These are phyloP conservation scores for Zenarchopterus dispar DNA, from an alignment of 2,797 vertebrate genomes.

Conservation along the genomic window DNA sequence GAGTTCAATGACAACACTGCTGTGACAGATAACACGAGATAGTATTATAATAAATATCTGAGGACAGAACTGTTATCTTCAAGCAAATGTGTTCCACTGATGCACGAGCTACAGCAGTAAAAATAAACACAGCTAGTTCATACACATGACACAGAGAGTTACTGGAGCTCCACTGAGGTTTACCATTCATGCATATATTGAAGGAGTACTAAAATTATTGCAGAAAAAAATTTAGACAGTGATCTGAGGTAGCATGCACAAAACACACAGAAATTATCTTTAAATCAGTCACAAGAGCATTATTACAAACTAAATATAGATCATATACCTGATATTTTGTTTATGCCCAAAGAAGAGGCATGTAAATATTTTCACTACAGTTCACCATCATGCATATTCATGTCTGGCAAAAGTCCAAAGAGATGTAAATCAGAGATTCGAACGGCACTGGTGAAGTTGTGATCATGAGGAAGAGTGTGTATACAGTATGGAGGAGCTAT, in stretches of 20 bases:
- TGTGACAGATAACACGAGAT: slow-evolving; percentile 13
- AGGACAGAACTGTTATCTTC: slow-evolving; percentile 25
- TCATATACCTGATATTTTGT: slow-evolving; percentile 70
- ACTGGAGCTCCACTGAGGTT: slow-evolving; percentile 42
- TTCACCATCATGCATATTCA: slow-evolving; percentile 71
- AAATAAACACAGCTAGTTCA: slow-evolving; percentile 27
- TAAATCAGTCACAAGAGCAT: slow-evolving; percentile 54
- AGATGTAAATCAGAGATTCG: slow-evolving; percentile 65
- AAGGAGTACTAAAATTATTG: slow-evolving; percentile 34
- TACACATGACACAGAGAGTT: slow-evolving; percentile 33
- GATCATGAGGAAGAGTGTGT: slow-evolving; percentile 36
- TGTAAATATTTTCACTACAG: slow-evolving; percentile 58
- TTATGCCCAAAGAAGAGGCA: slow-evolving; percentile 69
- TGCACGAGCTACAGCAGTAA: slow-evolving; percentile 30
- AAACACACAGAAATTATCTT: slow-evolving; percentile 25
- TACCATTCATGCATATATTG: slow-evolving; percentile 63
- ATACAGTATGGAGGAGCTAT: slow-evolving; percentile 31
- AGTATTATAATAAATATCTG: slow-evolving; percentile 24
- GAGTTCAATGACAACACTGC: slow-evolving; percentile 26
- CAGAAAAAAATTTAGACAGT: slow-evolving; percentile 44
- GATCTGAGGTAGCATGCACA: slow-evolving; percentile 75
- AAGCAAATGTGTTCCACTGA: slow-evolving; percentile 14
- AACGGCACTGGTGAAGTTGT: slow-evolving; percentile 55
- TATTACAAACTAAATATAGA: slow-evolving; percentile 50
- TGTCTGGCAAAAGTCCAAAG: slow-evolving; percentile 61